A percentile compares a stretch with the other conserved stretches of the same genome.
These are phyloP conservation scores for Brachylomia viminalis DNA, from an alignment of 2,888 invertebrate species.

Conservation along the genomic window DNA sequence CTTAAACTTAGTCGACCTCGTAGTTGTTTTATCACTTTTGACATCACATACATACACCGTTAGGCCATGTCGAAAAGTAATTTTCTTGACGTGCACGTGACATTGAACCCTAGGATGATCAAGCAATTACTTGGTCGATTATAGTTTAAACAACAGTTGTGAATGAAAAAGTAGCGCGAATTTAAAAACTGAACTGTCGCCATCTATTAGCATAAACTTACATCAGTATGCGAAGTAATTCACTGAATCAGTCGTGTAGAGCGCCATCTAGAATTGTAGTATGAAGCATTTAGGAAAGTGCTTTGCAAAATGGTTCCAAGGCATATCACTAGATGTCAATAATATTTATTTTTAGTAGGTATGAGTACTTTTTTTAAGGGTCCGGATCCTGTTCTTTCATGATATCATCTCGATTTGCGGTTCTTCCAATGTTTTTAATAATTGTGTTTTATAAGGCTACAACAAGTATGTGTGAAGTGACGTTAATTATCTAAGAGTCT, in stretches of 20 bases:
- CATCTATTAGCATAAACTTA: conserved; percentile 26
- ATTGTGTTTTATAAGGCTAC: neutral
- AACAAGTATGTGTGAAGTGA: neutral
- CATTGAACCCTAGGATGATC: neutral
- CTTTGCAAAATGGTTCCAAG: neutral
- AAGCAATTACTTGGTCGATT: neutral
- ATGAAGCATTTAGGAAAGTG: neutral
- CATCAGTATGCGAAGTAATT: neutral
- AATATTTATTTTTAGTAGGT: neutral
- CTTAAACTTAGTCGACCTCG: neutral
- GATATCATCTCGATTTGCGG: neutral
- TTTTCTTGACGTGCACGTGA: neutral
- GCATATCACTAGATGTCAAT: conserved; percentile 31
- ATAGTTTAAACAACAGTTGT: neutral
- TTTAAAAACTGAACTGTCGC: neutral
- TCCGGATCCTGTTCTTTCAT: neutral
- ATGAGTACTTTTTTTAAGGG: neutral
- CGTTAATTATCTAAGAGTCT: neutral
- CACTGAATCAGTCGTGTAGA: neutral
- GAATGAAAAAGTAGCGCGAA: neutral
- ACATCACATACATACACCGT: neutral
- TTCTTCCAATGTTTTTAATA: no score
- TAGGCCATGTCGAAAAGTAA: no score
- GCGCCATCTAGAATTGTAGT: conserved; percentile 11
- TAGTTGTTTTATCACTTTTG: no score